These are phyloP conservation scores for Cyanoderma ruficeps DNA, from an alignment of 2,113 vertebrate species.

Conservation along the genomic window DNA sequence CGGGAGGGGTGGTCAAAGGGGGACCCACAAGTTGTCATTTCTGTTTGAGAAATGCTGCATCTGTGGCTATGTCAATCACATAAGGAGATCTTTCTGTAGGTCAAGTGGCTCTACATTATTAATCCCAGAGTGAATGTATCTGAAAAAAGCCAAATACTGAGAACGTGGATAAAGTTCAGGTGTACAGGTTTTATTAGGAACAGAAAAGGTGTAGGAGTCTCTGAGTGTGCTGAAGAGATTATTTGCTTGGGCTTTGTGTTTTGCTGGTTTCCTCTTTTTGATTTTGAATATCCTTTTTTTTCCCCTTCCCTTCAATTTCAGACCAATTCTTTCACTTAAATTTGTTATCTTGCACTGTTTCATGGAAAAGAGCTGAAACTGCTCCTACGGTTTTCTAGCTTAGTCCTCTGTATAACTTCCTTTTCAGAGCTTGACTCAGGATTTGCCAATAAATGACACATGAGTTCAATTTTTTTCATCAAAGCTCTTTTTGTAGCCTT, in stretches of 20 bases:
- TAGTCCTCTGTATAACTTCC: background rate
- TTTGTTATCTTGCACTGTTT: background rate
- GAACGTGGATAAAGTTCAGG: background rate
- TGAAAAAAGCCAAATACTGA: background rate
- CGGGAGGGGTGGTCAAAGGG: background rate
- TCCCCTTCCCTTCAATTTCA: background rate
- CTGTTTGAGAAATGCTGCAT: background rate
- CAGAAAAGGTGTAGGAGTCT: background rate
- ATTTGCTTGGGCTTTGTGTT: background rate
- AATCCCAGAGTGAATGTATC: background rate
- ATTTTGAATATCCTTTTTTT: background rate
- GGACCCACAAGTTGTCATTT: background rate
- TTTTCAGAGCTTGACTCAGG: background rate
- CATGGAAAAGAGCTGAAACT: background rate
- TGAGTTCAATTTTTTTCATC: background rate
- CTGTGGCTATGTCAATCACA: background rate
- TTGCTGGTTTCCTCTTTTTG: background rate
- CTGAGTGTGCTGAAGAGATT: background rate
- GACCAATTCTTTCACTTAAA: background rate
- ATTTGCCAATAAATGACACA: background rate
- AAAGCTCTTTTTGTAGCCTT: background rate
- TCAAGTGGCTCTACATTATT: background rate
- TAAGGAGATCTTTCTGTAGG: background rate
- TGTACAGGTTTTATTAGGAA: background rate
- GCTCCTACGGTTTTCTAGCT: background rate